Conservation (phyloP, 2,888 invertebrate genomes). For the Drosophila emarginata region DNA sequence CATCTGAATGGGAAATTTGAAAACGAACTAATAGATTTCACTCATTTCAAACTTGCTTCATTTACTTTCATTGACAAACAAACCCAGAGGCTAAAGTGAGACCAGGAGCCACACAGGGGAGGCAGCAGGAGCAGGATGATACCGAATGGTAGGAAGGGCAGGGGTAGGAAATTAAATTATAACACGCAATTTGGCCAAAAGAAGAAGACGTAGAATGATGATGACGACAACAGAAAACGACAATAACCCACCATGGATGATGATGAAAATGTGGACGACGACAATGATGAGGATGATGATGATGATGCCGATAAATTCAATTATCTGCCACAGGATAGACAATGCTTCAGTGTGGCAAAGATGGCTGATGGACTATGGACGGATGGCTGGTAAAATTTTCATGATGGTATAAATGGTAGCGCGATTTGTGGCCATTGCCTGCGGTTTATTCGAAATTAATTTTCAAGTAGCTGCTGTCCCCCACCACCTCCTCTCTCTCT, state of each 20-base stretch:
- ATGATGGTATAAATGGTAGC: not conserved
- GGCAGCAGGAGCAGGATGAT: conserved; percentile 9
- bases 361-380: not conserved
- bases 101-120: conserved; percentile 3
- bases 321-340: conserved; percentile 41
- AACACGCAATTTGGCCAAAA: conserved; percentile 55
- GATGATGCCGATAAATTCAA: conserved; percentile 53
- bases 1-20: not conserved
- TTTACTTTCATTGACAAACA: conserved; percentile 6
- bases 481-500: not conserved
- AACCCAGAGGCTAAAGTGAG: not conserved
- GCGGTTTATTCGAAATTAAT: conserved; percentile 64
- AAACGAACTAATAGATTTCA: not conserved
- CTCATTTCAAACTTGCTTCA: conserved; percentile 4
- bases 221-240: not conserved
- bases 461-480: conserved; percentile 49
- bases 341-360: conserved; percentile 9
- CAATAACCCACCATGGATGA: conserved; percentile 2
- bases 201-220: conserved; percentile 2
- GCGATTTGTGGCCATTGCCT: conserved; percentile 48
- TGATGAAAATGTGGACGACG: not conserved
- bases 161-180: conserved; percentile 58
- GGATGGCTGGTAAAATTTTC: not conserved
- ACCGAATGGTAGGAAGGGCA: not conserved
- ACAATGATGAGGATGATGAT: conserved; percentile 5